Evolutionary conservation across 2,797 vertebrate genomes (phyloP).

Genomic region (Cryptoprocta ferox): DNA sequence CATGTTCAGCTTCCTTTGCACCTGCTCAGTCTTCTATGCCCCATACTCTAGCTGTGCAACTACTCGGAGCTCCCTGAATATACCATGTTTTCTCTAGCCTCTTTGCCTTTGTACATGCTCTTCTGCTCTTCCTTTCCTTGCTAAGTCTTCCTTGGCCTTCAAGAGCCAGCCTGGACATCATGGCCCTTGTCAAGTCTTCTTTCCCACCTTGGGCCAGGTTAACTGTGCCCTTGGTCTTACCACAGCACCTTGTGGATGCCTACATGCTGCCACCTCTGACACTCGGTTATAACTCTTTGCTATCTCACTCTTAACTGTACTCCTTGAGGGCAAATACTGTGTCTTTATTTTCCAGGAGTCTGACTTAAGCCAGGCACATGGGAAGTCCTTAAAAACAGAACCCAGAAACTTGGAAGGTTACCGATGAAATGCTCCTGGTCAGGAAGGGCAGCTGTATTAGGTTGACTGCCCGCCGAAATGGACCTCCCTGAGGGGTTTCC

Average conservation of each 20-base stretch:
- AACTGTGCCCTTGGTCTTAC: background rate
- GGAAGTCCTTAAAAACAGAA: constrained; percentile 45
- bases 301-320: background rate
- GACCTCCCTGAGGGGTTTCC: constrained; percentile 8
- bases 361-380: constrained; percentile 35
- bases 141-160: constrained; percentile 21
- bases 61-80: background rate
- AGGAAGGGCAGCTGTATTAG: background rate
- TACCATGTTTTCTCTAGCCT: background rate
- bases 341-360: constrained; percentile 44
- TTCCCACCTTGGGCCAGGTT: background rate
- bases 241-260: background rate
- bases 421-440: background rate
- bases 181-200: background rate
- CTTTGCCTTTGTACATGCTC: background rate
- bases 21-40: background rate
- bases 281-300: background rate
- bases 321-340: background rate
- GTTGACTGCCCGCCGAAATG: background rate
- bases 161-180: background rate
- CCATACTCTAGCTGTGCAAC: background rate
- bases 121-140: background rate
- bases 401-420: constrained; percentile 54
- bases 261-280: background rate
- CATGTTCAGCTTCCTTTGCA: background rate